phyloP scores from a whole-genome alignment of 2,888 invertebrate species.

The Meghimatium bilineatum region DNA sequence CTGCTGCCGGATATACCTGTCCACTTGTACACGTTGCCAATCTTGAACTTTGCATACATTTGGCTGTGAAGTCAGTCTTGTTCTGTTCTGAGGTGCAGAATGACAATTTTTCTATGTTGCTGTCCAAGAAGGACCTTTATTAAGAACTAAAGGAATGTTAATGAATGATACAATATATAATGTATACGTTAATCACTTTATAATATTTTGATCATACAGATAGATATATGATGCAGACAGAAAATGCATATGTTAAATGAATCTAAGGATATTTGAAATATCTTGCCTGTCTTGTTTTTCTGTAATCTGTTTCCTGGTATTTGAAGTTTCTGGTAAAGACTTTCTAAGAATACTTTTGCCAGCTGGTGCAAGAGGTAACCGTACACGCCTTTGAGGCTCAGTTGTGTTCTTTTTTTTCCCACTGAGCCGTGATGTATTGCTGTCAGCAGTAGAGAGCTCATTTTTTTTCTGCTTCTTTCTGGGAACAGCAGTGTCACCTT shows the following conservation, averaged over 20 bases:
- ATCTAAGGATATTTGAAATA: neutral
- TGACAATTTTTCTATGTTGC: too few species aligned
- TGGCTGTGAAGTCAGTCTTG: too few species aligned
- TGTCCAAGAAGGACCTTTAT: too few species aligned
- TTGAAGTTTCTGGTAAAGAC: neutral
- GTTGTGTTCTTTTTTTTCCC: neutral
- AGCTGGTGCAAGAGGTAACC: neutral
- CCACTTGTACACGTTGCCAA: too few species aligned
- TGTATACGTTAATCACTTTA: too few species aligned
- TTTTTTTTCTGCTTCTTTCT: neutral
- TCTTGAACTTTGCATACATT: too few species aligned
- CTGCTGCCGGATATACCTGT: too few species aligned
- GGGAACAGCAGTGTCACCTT: neutral
- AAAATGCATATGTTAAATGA: neutral
- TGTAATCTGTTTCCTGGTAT: neutral
- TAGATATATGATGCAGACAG: too few species aligned
- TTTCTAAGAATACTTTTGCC: neutral
- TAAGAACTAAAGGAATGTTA: too few species aligned
- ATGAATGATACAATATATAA: too few species aligned
- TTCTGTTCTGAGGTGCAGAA: too few species aligned
- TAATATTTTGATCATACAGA: too few species aligned
- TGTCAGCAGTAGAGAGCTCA: neutral
- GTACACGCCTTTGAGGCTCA: neutral
- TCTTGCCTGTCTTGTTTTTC: slow-evolving; percentile 14
- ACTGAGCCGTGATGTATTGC: neutral